Percentiles rank a stretch among this genome's conserved stretches.
Evolutionary conservation across 1,140 invertebrate genomes (phyloP).

Genomic region (Platyura marginata): DNA sequence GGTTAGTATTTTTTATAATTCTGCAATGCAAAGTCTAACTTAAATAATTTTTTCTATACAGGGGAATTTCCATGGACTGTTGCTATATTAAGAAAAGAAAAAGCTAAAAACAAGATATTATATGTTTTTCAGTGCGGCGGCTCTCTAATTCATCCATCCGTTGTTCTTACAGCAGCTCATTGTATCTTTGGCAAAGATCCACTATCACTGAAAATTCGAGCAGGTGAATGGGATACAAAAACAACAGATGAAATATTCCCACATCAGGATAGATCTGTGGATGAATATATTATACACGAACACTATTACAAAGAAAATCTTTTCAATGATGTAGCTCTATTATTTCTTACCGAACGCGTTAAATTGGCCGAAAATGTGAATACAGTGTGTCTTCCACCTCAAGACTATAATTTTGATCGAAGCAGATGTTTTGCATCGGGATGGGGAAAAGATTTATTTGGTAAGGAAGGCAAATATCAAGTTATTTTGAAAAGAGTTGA

Average conservation of each 20-base stretch:
- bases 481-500: constrained; percentile 35
- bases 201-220: constrained; percentile 31
- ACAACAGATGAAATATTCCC: neutral
- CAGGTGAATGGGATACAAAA: constrained; percentile 39
- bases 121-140: constrained; percentile 59
- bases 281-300: constrained; percentile 23
- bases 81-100: constrained; percentile 39
- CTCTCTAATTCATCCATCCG: constrained; percentile 43
- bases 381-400: constrained; percentile 43
- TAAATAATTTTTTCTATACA: neutral
- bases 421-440: constrained; percentile 33
- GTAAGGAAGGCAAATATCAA: constrained; percentile 36
- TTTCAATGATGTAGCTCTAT: constrained; percentile 46
- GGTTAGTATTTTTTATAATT: constrained; percentile 25
- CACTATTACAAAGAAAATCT: constrained; percentile 31
- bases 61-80: constrained; percentile 54
- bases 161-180: constrained; percentile 55
- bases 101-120: constrained; percentile 27
- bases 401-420: constrained; percentile 30
- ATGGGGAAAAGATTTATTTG: constrained; percentile 42
- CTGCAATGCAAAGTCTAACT: neutral
- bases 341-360: constrained; percentile 36
- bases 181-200: constrained; percentile 23
- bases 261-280: constrained; percentile 43
- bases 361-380: constrained; percentile 44